A percentile compares a stretch with the other conserved stretches of the same genome.
phyloP scores from a whole-genome alignment of 2,888 invertebrate species.

The Drosophila kanekoi region DNA sequence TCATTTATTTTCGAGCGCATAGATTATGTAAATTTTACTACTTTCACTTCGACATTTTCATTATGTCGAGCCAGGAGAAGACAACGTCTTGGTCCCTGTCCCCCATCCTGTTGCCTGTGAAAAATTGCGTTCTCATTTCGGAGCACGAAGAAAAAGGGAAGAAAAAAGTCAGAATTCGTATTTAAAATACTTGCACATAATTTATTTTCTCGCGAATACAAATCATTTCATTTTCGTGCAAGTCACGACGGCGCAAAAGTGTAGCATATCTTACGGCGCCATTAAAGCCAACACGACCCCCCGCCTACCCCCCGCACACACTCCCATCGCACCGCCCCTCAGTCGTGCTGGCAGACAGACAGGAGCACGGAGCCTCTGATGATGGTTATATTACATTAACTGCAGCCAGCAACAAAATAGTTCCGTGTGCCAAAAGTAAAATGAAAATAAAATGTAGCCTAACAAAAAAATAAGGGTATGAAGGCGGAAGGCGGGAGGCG shows the following conservation, averaged over 20 bases:
- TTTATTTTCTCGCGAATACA: constrained; percentile 78
- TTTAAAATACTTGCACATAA: constrained; percentile 81
- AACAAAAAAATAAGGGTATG: constrained; percentile 35
- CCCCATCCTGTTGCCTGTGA: constrained; percentile 40
- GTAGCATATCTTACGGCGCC: constrained; percentile 75
- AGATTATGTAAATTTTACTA: constrained; percentile 80
- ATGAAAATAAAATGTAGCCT: constrained; percentile 76
- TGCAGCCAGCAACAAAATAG: constrained; percentile 61
- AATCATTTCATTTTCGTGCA: constrained; percentile 80
- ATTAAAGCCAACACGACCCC: constrained; percentile 51
- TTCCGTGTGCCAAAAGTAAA: constrained; percentile 75
- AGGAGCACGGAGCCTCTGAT: constrained; percentile 47
- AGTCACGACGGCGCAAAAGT: constrained; percentile 68
- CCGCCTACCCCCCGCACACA: neutral
- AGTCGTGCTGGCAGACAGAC: too few species aligned
- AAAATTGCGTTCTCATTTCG: constrained; percentile 75
- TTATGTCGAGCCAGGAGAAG: constrained; percentile 63
- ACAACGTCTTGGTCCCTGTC: constrained; percentile 31
- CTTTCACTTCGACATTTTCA: constrained; percentile 82
- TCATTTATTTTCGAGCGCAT: constrained; percentile 79
- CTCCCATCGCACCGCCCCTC: too few species aligned
- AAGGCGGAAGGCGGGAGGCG: neutral
- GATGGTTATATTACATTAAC: constrained; percentile 78
- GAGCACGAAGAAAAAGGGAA: constrained; percentile 1
- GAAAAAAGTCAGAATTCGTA: constrained; percentile 63